These are phyloP conservation scores for Neodiprion fabricii DNA, from an alignment of 1,140 invertebrate species.

Conservation along the genomic window DNA sequence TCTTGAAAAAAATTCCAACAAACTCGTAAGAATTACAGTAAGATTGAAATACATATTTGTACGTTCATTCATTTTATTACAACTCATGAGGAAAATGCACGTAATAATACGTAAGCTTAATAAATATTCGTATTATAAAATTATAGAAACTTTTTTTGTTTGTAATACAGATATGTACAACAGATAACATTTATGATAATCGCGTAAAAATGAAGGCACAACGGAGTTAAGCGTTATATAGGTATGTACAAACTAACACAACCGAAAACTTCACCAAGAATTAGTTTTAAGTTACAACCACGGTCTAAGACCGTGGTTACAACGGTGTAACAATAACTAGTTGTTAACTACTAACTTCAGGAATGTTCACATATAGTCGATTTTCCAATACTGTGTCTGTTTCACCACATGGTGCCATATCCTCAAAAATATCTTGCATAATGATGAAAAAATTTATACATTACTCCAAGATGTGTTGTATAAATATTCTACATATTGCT, in stretches of 20 bases:
- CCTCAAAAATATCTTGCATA: not conserved
- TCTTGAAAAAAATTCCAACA: not conserved
- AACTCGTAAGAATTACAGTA: not conserved
- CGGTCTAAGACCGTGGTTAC: not conserved
- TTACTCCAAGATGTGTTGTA: no score
- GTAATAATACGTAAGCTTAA: constrained; percentile 1
- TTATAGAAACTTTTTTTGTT: constrained; percentile 10
- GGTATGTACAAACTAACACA: not conserved
- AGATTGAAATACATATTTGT: not conserved
- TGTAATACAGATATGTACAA: not conserved
- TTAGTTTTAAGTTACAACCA: not conserved
- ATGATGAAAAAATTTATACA: no score
- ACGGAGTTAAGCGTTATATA: not conserved
- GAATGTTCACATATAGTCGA: not conserved
- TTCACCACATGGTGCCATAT: not conserved
- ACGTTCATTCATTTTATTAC: constrained; percentile 9
- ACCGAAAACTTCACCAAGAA: not conserved
- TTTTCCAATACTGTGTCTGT: not conserved
- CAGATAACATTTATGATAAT: not conserved
- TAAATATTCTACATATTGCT: no score
- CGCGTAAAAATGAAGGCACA: constrained; percentile 10
- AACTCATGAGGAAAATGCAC: constrained; percentile 2
- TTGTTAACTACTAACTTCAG: not conserved
- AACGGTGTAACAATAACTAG: not conserved
- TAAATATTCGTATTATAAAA: constrained; percentile 17